Evolutionary conservation across 1,140 invertebrate species (phyloP), one percentile per base, ranked within the genome.

Genomic region (Acromyrmex echinatior): DNA sequence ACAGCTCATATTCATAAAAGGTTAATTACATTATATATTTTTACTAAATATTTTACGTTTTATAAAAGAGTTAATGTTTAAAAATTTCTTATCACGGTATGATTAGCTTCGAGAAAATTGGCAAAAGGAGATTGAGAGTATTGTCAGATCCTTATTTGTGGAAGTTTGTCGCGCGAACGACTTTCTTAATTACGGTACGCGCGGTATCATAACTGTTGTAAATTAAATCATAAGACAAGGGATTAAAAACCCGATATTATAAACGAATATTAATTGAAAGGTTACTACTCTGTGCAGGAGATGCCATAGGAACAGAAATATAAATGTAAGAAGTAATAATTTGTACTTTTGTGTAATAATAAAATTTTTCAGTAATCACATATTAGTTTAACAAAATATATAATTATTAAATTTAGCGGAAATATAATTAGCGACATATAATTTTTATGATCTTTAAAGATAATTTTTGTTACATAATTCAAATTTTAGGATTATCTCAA

Each of bases 221-320:
- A 45, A 45, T 45, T 45, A 45, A 45, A 45, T 45, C 39, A 45
- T 45, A 45, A 45, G 0, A 7, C 39, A 45, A 45, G 39, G 49
- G 49, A 71, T 71, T 81, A 60, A 70, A n/a, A 71, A 60, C 12
- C 28, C 5, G 21, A 9, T 70, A 66, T 58, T 45, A 60, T 51
- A 56, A 70, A 45, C 31, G 21, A 60, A 71, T 62, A 53, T 9
- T 80, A 60, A 74, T 74, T 51, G 56, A 51, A 51, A 12, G 7
- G 12, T 28, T 76, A 45, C 14, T 70, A 82, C 56, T 73, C 70
- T 84, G 70, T 84, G 80, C 70, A 62, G 70, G 70, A 28, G 21
- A 70, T n/a, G 35, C 10, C 2, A 14, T 7, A 45, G 25, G 4
- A 21, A 62, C 5, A 49, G 4, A 62, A 16, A 7, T 49, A n/a